A percentile compares a stretch with the other conserved stretches of the same genome.
phyloP scores from a whole-genome alignment of 2,888 invertebrate genomes.

The Trilocha varians region DNA sequence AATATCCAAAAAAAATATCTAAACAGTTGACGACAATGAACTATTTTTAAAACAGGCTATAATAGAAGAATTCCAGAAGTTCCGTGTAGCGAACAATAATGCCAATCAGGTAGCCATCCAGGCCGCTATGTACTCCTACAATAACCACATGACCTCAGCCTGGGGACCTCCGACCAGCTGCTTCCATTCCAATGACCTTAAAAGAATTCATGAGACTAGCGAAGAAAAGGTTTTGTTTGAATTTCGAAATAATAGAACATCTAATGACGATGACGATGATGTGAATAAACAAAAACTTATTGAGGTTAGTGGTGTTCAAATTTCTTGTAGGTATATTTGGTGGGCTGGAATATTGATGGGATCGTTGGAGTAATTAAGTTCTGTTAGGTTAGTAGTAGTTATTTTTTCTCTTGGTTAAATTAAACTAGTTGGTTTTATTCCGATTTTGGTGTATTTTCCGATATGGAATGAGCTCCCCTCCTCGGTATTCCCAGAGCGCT shows the following conservation, averaged over 20 bases:
- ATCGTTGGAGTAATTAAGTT: too few relatives aligned
- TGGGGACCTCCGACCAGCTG: constrained; percentile 7
- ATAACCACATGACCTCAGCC: constrained; percentile 8
- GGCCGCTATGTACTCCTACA: constrained; percentile 8
- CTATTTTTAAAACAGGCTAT: constrained; percentile 14
- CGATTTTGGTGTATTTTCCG: too few relatives aligned
- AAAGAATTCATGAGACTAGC: constrained; percentile 6
- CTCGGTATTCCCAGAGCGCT: too few relatives aligned
- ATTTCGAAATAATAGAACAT: constrained; percentile 6
- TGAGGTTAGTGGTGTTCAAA: constrained; percentile 3
- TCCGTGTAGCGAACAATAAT: constrained; percentile 13
- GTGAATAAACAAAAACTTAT: constrained; percentile 4
- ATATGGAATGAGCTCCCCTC: too few relatives aligned
- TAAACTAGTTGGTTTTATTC: too few relatives aligned
- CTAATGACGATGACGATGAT: constrained; percentile 2
- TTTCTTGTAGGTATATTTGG: not conserved
- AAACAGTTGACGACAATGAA: not conserved
- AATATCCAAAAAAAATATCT: too few relatives aligned
- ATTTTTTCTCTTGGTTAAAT: too few relatives aligned
- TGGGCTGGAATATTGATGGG: too few relatives aligned
- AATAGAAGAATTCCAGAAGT: constrained; percentile 7
- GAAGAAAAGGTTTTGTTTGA: constrained; percentile 3
- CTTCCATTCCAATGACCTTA: constrained; percentile 11
- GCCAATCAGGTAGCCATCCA: constrained; percentile 9
- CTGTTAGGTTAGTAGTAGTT: too few relatives aligned